Evolutionary conservation across 2,113 vertebrate species (phyloP).

Genomic region (Leuciscus idus): DNA sequence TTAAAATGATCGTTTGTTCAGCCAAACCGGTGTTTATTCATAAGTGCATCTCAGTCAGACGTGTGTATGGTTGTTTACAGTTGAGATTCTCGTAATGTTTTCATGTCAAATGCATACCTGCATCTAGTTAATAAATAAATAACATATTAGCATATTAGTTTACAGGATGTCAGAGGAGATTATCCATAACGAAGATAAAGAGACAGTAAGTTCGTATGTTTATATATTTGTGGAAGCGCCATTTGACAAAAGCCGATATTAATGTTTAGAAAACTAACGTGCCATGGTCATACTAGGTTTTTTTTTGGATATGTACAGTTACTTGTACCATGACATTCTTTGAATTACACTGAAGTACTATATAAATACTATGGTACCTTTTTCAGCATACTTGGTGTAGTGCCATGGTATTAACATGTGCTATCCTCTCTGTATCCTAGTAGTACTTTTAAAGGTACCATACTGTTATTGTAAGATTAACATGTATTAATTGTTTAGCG

Average conservation of each 20-base stretch:
- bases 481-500: neutral
- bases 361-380: neutral
- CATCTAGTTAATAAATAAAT: neutral
- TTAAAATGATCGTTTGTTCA: neutral
- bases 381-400: neutral
- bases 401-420: neutral
- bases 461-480: neutral
- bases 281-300: neutral
- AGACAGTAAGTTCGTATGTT: conserved; percentile 45
- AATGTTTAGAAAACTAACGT: neutral
- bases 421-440: neutral
- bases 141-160: neutral
- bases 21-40: neutral
- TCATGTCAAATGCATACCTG: neutral
- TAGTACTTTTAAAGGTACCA: neutral
- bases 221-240: neutral
- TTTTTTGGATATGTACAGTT: neutral
- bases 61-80: neutral
- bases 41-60: neutral
- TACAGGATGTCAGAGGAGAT: conserved; percentile 48
- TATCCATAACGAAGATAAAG: conserved; percentile 46
- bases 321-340: neutral
- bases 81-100: neutral
- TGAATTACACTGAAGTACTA: neutral
- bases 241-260: neutral